Evolutionary conservation across 2,888 invertebrate genomes (phyloP), one percentile per base, ranked within the genome.

Genomic region (Clepsis dumicolana): DNA sequence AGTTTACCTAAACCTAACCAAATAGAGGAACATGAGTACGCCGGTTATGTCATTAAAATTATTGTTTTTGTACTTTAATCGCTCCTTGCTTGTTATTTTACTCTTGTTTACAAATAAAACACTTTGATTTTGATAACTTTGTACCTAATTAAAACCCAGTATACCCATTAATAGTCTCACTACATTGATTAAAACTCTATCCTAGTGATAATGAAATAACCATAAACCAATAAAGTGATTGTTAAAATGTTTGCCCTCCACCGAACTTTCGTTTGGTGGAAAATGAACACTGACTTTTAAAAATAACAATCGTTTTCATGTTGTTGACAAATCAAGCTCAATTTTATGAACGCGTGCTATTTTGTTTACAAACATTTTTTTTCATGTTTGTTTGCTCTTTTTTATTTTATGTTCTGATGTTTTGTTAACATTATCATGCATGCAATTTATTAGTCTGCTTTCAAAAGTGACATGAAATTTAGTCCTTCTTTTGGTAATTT

Each of bases 311-410:
- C 24, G n/a, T 16, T 25, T 24, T 56, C 32, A 12, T 44, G 41
- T 35, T 66, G 62, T 67, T 62, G 54, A 50, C 66, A 56, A 62
- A 62, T 56, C 61, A 67, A 63, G 62, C 44, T 38, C n/a, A n/a
- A n/a, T n/a, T 53, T 38, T 66, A 54, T 12, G n/a, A 16, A 2
- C 29, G 44, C 62, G 18, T 35, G 35, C 29, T 18, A 52, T 56
- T 56, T 56, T 60, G 60, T 53, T 54, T 38, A 67, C 62, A 38
- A 67, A 67, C 21, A 25, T 52, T 35, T 48, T 27, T 8, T 32
- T 18, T 62, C 35, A 24, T 10, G 16, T n/a, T 35, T 12, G 24
- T 52, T 35, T 38, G 16, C 2, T 4, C 8, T 59, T 62, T 32
- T 24, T 14, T 35, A 18, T 8, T 14, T n/a, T 32, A 8, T 32